Conservation (phyloP, 2,888 invertebrate species). For the Synergus japonicus region DNA sequence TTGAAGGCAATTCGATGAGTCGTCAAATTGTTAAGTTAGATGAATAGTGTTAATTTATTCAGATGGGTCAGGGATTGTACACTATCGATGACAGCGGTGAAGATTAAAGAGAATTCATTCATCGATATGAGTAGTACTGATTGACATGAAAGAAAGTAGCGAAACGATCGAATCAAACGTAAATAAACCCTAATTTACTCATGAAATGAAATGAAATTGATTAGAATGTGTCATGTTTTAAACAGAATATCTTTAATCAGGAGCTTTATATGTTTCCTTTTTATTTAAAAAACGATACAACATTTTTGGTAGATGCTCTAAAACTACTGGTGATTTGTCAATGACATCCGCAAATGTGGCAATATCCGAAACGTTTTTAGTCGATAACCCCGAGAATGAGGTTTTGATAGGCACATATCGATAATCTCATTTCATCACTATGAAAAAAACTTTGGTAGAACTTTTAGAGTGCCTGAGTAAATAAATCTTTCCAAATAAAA, state of each 20-base stretch:
- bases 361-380: slow-evolving; percentile 34
- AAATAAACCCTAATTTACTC: neutral
- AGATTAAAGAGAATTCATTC: slow-evolving; percentile 20
- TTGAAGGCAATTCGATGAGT: neutral
- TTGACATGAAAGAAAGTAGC: slow-evolving; percentile 33
- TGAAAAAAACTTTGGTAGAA: neutral
- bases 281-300: neutral
- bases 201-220: neutral
- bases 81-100: slow-evolving; percentile 23
- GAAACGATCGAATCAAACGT: slow-evolving; percentile 9
- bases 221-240: neutral
- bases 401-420: slow-evolving; percentile 6
- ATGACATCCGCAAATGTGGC: slow-evolving; percentile 38
- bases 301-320: neutral
- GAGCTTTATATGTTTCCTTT: neutral
- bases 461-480: neutral
- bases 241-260: neutral
- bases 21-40: neutral
- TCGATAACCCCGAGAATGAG: slow-evolving; percentile 21
- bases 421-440: slow-evolving; percentile 10
- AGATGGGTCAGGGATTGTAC: neutral
- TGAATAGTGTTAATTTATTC: slow-evolving; percentile 38
- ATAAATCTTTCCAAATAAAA: neutral
- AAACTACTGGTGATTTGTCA: neutral
- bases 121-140: slow-evolving; percentile 6